Conservation (phyloP, 1,140 invertebrate species). For the Potamilus streckersoni region DNA sequence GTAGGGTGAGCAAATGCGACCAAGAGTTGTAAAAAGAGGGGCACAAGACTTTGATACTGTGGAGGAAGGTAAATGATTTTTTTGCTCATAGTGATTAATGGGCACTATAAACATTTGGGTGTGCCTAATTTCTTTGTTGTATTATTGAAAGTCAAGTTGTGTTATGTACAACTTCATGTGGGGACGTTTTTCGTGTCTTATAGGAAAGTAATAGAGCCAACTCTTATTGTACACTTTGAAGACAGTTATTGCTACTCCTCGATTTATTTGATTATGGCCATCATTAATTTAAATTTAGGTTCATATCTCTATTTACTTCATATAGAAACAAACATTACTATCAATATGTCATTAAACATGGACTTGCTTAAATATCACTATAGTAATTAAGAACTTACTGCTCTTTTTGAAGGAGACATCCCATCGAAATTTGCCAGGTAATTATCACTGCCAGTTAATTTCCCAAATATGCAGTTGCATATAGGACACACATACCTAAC, state of each 20-base stretch:
- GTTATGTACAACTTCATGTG: background rate
- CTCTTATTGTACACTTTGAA: background rate
- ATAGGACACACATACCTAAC: too few species aligned
- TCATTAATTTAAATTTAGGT: too few species aligned
- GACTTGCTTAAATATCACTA: too few species aligned
- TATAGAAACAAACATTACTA: too few species aligned
- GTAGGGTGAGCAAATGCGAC: constrained; percentile 70
- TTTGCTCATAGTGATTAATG: background rate
- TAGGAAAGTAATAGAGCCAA: background rate
- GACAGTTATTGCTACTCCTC: background rate
- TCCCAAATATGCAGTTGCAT: too few species aligned
- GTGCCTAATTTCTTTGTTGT: constrained; percentile 1
- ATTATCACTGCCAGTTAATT: too few species aligned
- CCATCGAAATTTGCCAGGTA: too few species aligned
- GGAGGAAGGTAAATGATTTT: constrained; percentile 79
- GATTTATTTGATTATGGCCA: too few species aligned
- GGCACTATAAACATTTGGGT: background rate
- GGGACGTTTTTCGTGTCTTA: background rate
- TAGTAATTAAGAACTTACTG: too few species aligned
- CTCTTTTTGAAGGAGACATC: too few species aligned
- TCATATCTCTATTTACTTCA: too few species aligned
- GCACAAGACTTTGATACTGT: constrained; percentile 82
- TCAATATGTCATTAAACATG: too few species aligned
- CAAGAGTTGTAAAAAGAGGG: constrained; percentile 86
- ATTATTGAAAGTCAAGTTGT: background rate